A percentile compares a stretch with the other conserved stretches of the same genome.
phyloP scores from a whole-genome alignment of 2,113 vertebrate genomes.

The Pteropus alecto region DNA sequence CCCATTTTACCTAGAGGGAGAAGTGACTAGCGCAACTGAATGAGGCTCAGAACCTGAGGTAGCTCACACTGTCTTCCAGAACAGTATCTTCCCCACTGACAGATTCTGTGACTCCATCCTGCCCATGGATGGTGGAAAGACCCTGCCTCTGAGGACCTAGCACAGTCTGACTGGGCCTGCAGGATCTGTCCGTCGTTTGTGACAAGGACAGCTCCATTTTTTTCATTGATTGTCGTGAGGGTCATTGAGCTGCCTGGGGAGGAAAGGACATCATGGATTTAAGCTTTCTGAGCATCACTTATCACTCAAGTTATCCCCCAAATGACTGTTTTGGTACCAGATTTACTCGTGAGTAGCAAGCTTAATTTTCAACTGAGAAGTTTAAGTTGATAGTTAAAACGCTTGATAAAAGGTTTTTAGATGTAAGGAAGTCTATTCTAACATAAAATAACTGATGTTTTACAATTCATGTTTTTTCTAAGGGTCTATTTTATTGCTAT shows the following conservation, averaged over 20 bases:
- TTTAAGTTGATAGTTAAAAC: not conserved
- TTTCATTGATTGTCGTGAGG: fast-evolving
- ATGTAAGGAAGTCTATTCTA: not conserved
- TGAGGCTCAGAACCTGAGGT: not conserved
- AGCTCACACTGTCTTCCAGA: fast-evolving
- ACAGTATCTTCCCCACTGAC: fast-evolving
- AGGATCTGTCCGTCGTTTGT: fast-evolving
- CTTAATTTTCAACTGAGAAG: not conserved
- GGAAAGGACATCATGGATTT: too few species aligned
- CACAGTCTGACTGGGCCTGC: fast-evolving
- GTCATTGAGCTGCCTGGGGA: not conserved
- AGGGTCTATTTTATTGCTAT: not conserved
- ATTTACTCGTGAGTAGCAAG: not conserved
- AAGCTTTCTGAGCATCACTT: not conserved
- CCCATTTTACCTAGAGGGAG: not conserved
- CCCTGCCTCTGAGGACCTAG: fast-evolving
- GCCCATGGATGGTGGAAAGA: fast-evolving
- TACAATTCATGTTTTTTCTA: not conserved
- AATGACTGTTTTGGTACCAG: fast-evolving
- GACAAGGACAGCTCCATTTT: not conserved
- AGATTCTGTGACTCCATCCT: fast-evolving
- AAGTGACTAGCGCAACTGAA: not conserved
- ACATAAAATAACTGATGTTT: not conserved
- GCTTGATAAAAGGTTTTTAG: not conserved
- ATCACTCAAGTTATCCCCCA: too few species aligned